These are phyloP conservation scores for Marmota flaviventris DNA, from an alignment of 2,113 vertebrate species.

Conservation along the genomic window DNA sequence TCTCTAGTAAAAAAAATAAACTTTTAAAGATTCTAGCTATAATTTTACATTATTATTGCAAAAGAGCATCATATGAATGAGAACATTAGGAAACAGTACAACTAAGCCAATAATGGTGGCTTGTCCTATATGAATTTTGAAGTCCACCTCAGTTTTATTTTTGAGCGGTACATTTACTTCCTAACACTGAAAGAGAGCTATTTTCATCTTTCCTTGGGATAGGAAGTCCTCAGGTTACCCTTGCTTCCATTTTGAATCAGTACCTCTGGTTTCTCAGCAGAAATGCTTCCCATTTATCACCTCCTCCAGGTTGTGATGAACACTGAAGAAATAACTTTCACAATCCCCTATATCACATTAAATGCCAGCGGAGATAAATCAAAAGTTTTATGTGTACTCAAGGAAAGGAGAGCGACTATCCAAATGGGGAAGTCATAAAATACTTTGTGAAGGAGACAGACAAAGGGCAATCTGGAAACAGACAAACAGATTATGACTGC, in stretches of 20 bases:
- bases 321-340: neutral
- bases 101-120: neutral
- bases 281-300: neutral
- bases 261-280: neutral
- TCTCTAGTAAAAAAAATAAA: neutral
- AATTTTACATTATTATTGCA: neutral
- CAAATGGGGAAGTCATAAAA: neutral
- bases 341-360: neutral
- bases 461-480: neutral
- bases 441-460: neutral
- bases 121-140: neutral
- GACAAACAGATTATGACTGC: neutral
- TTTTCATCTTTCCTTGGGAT: neutral
- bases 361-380: conserved; percentile 20
- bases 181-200: neutral
- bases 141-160: neutral
- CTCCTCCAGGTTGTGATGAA: neutral
- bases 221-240: neutral
- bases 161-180: neutral
- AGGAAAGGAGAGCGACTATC: neutral
- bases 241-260: neutral
- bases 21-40: neutral
- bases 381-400: neutral
- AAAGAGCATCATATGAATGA: neutral
- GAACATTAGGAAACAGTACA: neutral